Evolutionary conservation across 2,797 vertebrate species (phyloP), one percentile per base, ranked within the genome.

Genomic region (Perodicticus potto): DNA sequence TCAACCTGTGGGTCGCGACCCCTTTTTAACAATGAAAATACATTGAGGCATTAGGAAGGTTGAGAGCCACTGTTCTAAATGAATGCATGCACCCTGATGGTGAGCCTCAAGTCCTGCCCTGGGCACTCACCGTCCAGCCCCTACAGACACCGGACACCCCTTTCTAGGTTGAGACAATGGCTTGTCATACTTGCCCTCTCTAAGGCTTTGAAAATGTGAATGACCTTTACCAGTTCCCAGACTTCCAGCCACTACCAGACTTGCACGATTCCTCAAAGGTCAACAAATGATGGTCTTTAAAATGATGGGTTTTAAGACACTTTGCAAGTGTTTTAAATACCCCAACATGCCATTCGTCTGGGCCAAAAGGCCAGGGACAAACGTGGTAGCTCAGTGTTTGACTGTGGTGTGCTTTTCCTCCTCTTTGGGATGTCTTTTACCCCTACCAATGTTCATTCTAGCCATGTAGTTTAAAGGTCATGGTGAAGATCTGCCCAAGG

Each of bases 401-500:
- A 45, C 29, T 55, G 43, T 20, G 65, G 43, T 53, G 40, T 10
- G 55, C 69, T 82, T 65, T 78, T 77, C 23, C 40, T 93, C 34
- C 32, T 84, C 65, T 76, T 92, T 43, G 22, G 83, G 67, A 63
- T 65, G 3, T n/a, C 59, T 95, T 92, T 96, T 73, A 72, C 93
- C 76, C 34, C 22, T 72, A 69, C 49, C 55, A 81, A 86, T 87
- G 67, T 95, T 93, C 73, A 67, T 72, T 67, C 32, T 95, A 84
- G 93, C 40, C 74, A 94, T 63, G 67, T n/a, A 81, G 43, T 74
- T 65, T 78, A 82, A 83, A 88, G 83, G 94, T 80, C 67, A 94
- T 81, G 91, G 29, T 89, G 84, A 90, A 91, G 61, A 73, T 95
- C n/a, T 89, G 61, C 81, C 80, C 82, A 82, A 95, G 91, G 55